Percentiles rank a stretch among this genome's conserved stretches.
Conservation (phyloP, 2,888 invertebrate genomes). For the Dynastes tityus region DNA sequence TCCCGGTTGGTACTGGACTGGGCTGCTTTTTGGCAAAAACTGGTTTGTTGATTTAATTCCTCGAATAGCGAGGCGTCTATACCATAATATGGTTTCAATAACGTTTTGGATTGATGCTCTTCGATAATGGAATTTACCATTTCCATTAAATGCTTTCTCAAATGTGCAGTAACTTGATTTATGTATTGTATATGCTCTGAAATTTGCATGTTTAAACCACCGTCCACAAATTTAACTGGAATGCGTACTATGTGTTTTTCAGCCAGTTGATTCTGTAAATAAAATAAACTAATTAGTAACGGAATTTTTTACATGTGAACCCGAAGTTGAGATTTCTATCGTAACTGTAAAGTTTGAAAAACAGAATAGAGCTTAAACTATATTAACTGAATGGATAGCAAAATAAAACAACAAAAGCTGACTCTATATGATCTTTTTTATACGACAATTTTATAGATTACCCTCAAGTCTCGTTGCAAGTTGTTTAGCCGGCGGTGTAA, state of each 20-base stretch:
- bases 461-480: slow-evolving; percentile 83
- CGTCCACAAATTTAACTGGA: slow-evolving; percentile 73
- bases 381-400: neutral
- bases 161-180: slow-evolving; percentile 76
- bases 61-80: slow-evolving; percentile 77
- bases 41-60: slow-evolving; percentile 81
- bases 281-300: slow-evolving; percentile 13
- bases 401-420: neutral
- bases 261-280: slow-evolving; percentile 77
- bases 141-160: slow-evolving; percentile 79
- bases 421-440: no score
- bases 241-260: slow-evolving; percentile 82
- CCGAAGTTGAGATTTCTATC: no score
- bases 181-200: slow-evolving; percentile 79
- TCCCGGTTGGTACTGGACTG: slow-evolving; percentile 81
- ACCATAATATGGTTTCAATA: slow-evolving; percentile 76
- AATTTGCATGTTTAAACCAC: slow-evolving; percentile 71
- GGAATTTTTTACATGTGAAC: no score
- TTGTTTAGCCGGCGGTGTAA: slow-evolving; percentile 79
- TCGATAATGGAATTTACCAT: slow-evolving; percentile 81
- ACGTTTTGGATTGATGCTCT: slow-evolving; percentile 76
- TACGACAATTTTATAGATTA: slow-evolving; percentile 61
- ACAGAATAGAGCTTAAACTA: no score
- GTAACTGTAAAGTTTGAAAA: no score
- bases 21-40: slow-evolving; percentile 81